Conservation (phyloP, 2,113 vertebrate genomes). For the Dryoscopus gambensis region DNA sequence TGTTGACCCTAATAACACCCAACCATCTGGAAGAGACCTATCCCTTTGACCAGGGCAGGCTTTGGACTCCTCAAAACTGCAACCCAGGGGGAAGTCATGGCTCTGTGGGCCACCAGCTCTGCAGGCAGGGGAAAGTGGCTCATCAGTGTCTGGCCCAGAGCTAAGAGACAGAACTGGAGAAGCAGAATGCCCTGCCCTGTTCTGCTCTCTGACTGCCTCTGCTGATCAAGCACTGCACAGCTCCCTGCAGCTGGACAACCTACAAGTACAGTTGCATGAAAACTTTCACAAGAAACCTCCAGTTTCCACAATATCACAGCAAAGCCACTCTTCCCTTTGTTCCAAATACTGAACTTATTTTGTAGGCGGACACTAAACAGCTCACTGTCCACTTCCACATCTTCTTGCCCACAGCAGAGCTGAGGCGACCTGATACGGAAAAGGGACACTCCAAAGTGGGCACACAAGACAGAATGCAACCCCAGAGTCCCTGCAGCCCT, state of each 20-base stretch:
- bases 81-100: neutral
- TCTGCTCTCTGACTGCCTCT: neutral
- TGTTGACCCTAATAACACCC: neutral
- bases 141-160: neutral
- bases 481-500: neutral
- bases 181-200: neutral
- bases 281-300: neutral
- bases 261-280: neutral
- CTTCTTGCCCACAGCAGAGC: neutral
- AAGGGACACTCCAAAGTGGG: neutral
- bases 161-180: neutral
- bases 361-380: neutral
- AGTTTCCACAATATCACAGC: neutral
- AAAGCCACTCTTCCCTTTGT: neutral
- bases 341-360: neutral
- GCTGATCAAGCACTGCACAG: neutral
- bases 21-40: neutral
- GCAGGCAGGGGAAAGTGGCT: neutral
- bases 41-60: neutral
- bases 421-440: neutral
- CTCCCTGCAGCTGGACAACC: neutral
- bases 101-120: neutral
- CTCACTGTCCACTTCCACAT: neutral
- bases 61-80: neutral
- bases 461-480: neutral